Evolutionary conservation across 1,140 invertebrate genomes (phyloP).

Genomic region (Drosophila kurseongensis): DNA sequence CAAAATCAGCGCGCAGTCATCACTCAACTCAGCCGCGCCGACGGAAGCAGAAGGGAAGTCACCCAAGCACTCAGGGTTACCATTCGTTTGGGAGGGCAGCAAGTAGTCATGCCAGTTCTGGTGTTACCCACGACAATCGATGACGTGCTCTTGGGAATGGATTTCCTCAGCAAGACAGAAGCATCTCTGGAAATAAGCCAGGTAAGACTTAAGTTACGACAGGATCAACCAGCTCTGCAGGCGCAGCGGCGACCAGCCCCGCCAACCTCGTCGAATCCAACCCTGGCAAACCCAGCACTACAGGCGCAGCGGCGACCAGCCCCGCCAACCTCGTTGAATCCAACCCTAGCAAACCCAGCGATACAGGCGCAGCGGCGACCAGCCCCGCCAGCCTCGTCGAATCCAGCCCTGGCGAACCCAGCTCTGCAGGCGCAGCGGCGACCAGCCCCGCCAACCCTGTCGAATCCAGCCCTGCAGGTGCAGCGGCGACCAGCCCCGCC

Average conservation of each 20-base stretch:
- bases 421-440: too few relatives aligned
- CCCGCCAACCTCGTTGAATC: too few relatives aligned
- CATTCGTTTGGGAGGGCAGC: background rate
- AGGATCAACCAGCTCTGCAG: background rate
- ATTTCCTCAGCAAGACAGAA: background rate
- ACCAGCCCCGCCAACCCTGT: too few relatives aligned
- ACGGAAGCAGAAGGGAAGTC: background rate
- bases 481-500: too few relatives aligned
- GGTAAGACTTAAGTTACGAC: background rate
- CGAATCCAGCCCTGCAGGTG: too few relatives aligned
- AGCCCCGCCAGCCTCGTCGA: too few relatives aligned
- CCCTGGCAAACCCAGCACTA: too few relatives aligned
- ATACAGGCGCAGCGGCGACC: background rate
- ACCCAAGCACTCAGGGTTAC: background rate
- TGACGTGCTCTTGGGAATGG: background rate
- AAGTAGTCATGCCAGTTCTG: background rate
- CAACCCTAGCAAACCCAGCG: too few relatives aligned
- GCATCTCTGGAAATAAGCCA: background rate
- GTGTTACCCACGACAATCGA: background rate
- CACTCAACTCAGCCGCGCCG: background rate
- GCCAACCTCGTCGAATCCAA: too few relatives aligned
- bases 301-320: too few relatives aligned
- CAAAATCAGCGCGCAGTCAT: slow-evolving; percentile 1
- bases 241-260: too few relatives aligned
- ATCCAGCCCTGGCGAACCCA: too few relatives aligned